Base-by-base conservation (phyloP, 2,113 vertebrate species). In the Pygoscelis antarcticus region DNA sequence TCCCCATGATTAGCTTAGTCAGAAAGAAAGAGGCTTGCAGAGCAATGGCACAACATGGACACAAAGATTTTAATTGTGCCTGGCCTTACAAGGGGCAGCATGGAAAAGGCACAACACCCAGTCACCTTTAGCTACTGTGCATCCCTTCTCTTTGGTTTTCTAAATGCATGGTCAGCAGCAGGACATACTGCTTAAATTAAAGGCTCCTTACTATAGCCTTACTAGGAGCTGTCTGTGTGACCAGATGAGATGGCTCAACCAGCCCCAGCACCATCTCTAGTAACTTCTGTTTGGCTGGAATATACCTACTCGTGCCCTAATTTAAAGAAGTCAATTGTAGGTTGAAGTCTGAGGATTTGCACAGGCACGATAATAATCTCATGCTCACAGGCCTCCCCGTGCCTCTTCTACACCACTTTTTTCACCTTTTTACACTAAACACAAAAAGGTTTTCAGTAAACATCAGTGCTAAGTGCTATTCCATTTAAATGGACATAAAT, bases 401-500 rank as follows among this genome's bases (percentile, higher is more conserved):
- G 82, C 54, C 40, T 71, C 57, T 89, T 80, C 62, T 71, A 40
- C 21, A 68, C 8, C 36, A 64, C 80, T 93, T 89, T 81, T 94
- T 95, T 79, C 78, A 95, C 54, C 74, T 89, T 96, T 94, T 96
- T 92, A 60, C 55, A 49, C 40, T 70, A 91, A 96, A 93, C 47
- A 87, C 42, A 70, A 72, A 87, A 91, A 81, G 64, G 68, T 88
- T 97, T 97, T 93, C 87, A 94, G 93, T 79, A 97, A 96, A 93
- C 30, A 38, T 92, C 68, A 88, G 34, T 77, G 60, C 29, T 90
- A 90, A 97, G 72, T 91, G 64, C 36, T 90, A 47, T 89, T 91
- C 27, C 54, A 49, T 87, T 95, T 95, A 96, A 94, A 90, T 71
- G 64, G 75, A 77, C 71, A 93, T 96, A 97, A 97, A 96, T 96